Evolutionary conservation across 2,113 vertebrate genomes (phyloP), one percentile per base, ranked within the genome.

Genomic region (Pterocles burchelli): DNA sequence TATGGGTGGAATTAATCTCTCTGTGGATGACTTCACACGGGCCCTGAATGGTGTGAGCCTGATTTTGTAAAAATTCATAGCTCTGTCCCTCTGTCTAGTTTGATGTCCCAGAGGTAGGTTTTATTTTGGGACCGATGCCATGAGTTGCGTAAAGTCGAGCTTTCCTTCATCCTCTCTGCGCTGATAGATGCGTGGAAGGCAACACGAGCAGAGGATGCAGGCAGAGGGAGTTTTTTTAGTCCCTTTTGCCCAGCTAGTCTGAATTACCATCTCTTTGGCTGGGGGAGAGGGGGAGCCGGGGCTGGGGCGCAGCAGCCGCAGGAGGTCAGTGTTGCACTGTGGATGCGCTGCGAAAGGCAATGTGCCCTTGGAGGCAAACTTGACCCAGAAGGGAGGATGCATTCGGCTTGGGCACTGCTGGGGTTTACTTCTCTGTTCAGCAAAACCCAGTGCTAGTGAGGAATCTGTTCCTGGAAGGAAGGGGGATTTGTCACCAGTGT

Each of bases 291-390:
- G n/a, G 26, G 14, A 41, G 11, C 38, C 10, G 49, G 49, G 25
- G 43, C 59, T 45, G 55, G 13, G 75, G 85, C 57, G 48, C 5
- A 1, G 26, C 38, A 61, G 77, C 97, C 98, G 87, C 97, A 88
- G 82, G 97, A 98, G 97, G 98, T 95, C 98, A 96, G 96, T 98
- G 88, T 97, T 97, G 98, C 52, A 93, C 94, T 51, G 77, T 3
- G 76, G 51, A 96, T 96, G 1, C 0, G n/a, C 17, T 21, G 81
- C 14, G 8, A 62, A 46, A 85, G 41, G 16, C 75, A 6, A 16
- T 13, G 1, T 4, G 66, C 83, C 62, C 78, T 88, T 84, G 88
- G 52, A 85, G 85, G 78, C 49, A 88, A 91, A 94, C 86, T 88
- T 91, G 90, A 94, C 82, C 79, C 70, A 13, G 75, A 21, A 29